phyloP scores from a whole-genome alignment of 37 sponge, comb jelly and placozoan genomes.

The Ianthella basta region DNA sequence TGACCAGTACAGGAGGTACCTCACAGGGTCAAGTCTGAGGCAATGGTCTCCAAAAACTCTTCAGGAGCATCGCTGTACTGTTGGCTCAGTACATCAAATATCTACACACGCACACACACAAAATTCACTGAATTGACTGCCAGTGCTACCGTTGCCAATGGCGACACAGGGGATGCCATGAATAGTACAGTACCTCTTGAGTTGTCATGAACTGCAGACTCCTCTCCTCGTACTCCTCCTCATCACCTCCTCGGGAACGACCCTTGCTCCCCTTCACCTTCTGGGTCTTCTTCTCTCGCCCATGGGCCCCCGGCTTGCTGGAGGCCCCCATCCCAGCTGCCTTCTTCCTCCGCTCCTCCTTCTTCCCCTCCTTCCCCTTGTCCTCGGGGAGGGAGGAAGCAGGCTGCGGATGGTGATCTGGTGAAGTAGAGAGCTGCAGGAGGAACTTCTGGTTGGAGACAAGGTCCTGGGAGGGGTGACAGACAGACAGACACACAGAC shows the following conservation, averaged over 20 bases:
- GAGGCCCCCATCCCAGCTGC: background rate
- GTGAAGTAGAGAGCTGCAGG: background rate
- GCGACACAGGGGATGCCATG: background rate
- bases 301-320: constrained; percentile 6
- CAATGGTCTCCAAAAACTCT: constrained; percentile 6
- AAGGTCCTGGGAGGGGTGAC: constrained; percentile 1
- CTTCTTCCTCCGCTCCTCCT: constrained; percentile 22
- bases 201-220: constrained; percentile 18
- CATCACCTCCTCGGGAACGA: background rate
- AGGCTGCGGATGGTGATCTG: background rate
- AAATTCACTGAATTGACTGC: background rate
- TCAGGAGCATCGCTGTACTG: background rate
- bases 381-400: background rate
- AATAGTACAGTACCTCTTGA: background rate
- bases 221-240: constrained; percentile 18
- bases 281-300: constrained; percentile 31
- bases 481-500: no score
- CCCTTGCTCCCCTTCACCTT: constrained; percentile 12
- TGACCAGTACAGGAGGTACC: background rate
- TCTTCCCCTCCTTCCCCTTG: constrained; percentile 8
- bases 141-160: background rate
- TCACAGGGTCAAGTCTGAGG: constrained; percentile 5
- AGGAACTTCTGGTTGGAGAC: constrained; percentile 22
- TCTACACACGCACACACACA: constrained; percentile 14
- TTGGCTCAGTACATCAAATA: background rate